phyloP scores from a whole-genome alignment of 64 coral and sea anemone genomes.

The Porites lutea region DNA sequence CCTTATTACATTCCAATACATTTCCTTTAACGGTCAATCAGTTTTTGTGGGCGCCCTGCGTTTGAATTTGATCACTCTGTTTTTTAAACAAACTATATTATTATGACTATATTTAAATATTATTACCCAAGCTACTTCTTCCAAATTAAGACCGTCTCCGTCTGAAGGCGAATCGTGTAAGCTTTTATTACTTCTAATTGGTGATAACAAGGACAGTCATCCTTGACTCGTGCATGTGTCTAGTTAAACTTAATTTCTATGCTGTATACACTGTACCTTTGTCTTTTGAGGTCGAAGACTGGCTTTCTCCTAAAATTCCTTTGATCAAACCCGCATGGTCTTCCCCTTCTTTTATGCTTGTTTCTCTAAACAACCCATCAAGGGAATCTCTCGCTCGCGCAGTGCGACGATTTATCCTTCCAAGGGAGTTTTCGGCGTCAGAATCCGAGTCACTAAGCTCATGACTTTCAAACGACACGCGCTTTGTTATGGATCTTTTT shows the following conservation, averaged over 20 bases:
- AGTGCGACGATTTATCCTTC: constrained; percentile 56
- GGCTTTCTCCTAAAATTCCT: background rate
- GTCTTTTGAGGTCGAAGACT: background rate
- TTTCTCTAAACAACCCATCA: constrained; percentile 28
- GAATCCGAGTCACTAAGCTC: constrained; percentile 53
- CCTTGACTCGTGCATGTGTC: background rate
- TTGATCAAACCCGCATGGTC: background rate
- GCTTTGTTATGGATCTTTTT: constrained; percentile 42
- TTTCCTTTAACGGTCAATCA: too few species aligned
- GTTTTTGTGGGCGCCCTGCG: too few species aligned
- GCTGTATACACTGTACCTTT: background rate
- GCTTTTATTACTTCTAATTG: too few species aligned
- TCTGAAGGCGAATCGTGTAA: too few species aligned
- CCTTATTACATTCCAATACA: too few species aligned
- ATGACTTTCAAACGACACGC: constrained; percentile 40
- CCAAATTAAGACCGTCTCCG: too few species aligned
- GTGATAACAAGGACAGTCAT: too few species aligned
- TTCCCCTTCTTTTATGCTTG: background rate
- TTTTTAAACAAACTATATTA: too few species aligned
- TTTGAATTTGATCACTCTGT: too few species aligned
- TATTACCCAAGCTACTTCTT: too few species aligned
- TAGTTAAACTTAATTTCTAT: background rate
- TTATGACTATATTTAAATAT: too few species aligned
- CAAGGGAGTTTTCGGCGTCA: constrained; percentile 54
- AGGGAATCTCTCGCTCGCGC: background rate